A percentile compares a stretch with the other conserved stretches of the same genome.
Evolutionary conservation across 2,797 vertebrate genomes (phyloP).

Genomic region (Enteromius thamalakanensis): DNA sequence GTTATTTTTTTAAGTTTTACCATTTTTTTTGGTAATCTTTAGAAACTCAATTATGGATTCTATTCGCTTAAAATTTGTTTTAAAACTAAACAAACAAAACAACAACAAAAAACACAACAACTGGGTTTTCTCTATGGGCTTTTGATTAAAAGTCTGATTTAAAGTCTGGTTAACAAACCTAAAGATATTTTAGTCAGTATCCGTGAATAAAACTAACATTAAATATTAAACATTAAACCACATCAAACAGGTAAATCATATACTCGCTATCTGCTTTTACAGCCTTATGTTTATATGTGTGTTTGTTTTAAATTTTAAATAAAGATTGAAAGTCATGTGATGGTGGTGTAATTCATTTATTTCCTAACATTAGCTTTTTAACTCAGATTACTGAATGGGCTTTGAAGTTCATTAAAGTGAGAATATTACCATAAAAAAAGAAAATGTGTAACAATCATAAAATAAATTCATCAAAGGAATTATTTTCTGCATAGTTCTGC

Average conservation of each 20-base stretch:
- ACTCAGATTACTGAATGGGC: not conserved
- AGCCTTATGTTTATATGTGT: not conserved
- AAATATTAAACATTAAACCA: not conserved
- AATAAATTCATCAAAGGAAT: not conserved
- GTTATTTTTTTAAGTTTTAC: no score
- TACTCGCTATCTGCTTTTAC: not conserved
- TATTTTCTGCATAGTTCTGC: not conserved
- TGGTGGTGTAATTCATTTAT: not conserved
- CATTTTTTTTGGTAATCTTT: no score
- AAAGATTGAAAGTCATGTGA: not conserved
- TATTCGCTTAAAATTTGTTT: not conserved
- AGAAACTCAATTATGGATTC: not conserved
- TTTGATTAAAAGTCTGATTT: no score
- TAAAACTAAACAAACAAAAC: no score
- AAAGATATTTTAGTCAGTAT: not conserved
- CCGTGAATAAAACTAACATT: not conserved
- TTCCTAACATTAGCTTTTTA: not conserved
- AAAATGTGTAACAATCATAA: not conserved
- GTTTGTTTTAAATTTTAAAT: not conserved
- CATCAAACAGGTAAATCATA: not conserved
- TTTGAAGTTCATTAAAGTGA: not conserved
- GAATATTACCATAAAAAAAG: not conserved
- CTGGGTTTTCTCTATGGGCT: no score
- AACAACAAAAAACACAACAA: no score
- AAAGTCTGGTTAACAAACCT: not conserved